Evolutionary conservation across 1,140 invertebrate species (phyloP).

Genomic region (Cotesia chilonis): DNA sequence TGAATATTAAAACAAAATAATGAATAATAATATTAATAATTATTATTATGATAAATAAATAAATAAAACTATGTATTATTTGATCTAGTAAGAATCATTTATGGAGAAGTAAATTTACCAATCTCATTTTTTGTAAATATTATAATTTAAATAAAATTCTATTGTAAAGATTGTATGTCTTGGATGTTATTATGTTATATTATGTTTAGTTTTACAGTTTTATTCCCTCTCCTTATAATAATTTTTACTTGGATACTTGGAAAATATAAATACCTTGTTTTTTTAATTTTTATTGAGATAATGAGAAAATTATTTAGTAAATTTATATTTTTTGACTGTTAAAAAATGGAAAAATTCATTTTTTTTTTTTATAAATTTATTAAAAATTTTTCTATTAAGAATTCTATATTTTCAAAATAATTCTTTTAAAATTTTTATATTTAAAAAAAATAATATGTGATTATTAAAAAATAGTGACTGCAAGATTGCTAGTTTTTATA

Average conservation of each 20-base stretch:
- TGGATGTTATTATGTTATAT: conserved; percentile 38
- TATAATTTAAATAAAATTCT: conserved; percentile 58
- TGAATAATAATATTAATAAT: conserved; percentile 29
- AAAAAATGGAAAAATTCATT: too few species aligned
- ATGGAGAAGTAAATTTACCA: conserved; percentile 45
- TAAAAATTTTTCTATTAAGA: too few species aligned
- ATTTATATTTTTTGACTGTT: too few species aligned
- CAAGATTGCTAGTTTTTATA: too few species aligned
- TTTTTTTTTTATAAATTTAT: too few species aligned
- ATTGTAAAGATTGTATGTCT: conserved; percentile 58
- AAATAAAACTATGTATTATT: conserved; percentile 45
- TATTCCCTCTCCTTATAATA: background rate
- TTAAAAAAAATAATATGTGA: too few species aligned
- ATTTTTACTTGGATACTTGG: background rate
- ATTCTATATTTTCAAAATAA: too few species aligned
- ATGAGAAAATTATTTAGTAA: too few species aligned
- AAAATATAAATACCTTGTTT: too few species aligned
- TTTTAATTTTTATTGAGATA: too few species aligned
- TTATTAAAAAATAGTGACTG: too few species aligned
- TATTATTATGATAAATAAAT: conserved; percentile 17
- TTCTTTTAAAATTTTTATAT: too few species aligned
- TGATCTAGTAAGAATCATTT: conserved; percentile 49
- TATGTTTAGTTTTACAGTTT: conserved; percentile 6
- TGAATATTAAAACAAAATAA: conserved; percentile 13
- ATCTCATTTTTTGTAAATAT: conserved; percentile 59